Percentiles rank a stretch among this genome's conserved stretches.
phyloP scores from a whole-genome alignment of 2,797 vertebrate genomes.

The Peromyscus attwateri region DNA sequence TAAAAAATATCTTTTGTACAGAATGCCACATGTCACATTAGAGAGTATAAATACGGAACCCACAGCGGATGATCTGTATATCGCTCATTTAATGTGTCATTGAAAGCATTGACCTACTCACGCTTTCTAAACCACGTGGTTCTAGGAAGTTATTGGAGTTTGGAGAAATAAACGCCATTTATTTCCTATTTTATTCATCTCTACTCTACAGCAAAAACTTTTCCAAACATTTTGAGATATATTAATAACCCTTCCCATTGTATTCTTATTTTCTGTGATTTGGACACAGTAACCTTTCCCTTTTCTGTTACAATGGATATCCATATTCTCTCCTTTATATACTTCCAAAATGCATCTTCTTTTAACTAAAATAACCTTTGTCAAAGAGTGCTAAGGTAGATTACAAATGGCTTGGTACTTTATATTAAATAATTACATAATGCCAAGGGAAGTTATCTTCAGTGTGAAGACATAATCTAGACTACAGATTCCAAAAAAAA shows the following conservation, averaged over 20 bases:
- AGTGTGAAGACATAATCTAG: neutral
- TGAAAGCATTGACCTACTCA: neutral
- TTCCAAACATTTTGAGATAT: slow-evolving; percentile 16
- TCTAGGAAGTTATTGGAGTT: neutral
- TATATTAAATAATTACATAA: neutral
- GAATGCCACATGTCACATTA: neutral
- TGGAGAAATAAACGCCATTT: neutral
- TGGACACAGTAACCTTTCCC: neutral
- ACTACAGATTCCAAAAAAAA: neutral
- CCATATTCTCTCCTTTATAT: neutral
- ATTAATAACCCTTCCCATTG: neutral
- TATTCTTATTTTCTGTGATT: neutral
- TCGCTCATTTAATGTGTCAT: neutral
- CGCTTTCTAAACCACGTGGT: neutral
- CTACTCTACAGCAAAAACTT: neutral
- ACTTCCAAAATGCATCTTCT: slow-evolving; percentile 38
- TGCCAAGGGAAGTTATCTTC: neutral
- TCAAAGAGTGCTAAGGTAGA: neutral
- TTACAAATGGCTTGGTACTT: neutral
- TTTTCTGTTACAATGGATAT: neutral
- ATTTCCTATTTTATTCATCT: neutral
- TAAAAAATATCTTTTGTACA: neutral
- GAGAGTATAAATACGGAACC: neutral
- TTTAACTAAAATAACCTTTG: slow-evolving; percentile 24
- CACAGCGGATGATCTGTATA: neutral